Percentiles rank a stretch among this genome's conserved stretches.
These are phyloP conservation scores for Tipula lateralis DNA, from an alignment of 2,888 invertebrate genomes.

Conservation along the genomic window DNA sequence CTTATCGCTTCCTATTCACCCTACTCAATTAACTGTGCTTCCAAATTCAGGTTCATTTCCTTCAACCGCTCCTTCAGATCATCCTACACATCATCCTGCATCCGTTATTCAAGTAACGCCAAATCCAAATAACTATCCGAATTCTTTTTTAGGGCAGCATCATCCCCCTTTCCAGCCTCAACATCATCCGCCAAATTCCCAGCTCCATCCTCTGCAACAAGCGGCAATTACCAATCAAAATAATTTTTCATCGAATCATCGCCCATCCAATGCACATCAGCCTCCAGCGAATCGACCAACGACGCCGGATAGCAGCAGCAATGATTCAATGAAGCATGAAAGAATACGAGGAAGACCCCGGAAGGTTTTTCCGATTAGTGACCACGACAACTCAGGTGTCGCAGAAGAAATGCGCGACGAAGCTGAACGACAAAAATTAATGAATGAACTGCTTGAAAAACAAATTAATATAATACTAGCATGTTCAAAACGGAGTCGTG, in stretches of 20 bases:
- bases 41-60: slow-evolving; percentile 33
- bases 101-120: slow-evolving; percentile 37
- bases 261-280: slow-evolving; percentile 33
- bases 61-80: slow-evolving; percentile 40
- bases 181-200: slow-evolving; percentile 36
- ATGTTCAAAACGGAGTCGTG: slow-evolving; percentile 37
- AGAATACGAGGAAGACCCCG: slow-evolving; percentile 47
- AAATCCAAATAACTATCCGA: slow-evolving; percentile 33
- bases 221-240: background rate
- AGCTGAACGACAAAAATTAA: slow-evolving; percentile 43
- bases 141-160: slow-evolving; percentile 37
- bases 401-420: slow-evolving; percentile 39
- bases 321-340: slow-evolving; percentile 44
- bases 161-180: slow-evolving; percentile 38
- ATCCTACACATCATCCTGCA: background rate
- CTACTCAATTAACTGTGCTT: background rate
- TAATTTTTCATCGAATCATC: slow-evolving; percentile 34
- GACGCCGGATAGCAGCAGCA: slow-evolving; percentile 41
- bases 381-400: slow-evolving; percentile 31
- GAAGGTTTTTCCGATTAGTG: slow-evolving; percentile 39
- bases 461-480: slow-evolving; percentile 48
- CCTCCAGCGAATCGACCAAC: slow-evolving; percentile 37
- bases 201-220: background rate
- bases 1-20: background rate
- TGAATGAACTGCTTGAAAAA: slow-evolving; percentile 46